Base-by-base conservation (phyloP, 2,888 invertebrate species). In the Pogonocherus hispidulus region DNA sequence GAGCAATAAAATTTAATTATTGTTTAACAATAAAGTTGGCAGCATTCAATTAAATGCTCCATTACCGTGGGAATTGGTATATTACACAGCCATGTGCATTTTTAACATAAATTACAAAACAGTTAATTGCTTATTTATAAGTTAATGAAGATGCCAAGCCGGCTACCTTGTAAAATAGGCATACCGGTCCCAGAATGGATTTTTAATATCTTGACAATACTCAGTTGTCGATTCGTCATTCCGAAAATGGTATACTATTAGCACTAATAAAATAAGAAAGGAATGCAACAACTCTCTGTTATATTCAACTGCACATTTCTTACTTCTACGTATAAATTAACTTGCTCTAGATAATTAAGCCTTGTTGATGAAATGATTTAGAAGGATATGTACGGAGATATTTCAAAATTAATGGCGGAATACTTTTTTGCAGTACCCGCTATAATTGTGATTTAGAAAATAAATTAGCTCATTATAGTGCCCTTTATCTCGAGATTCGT, bases 11-110 rank as follows among this genome's bases (percentile, higher is more conserved):
- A 46, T 41, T 41, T 63, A 54, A 63, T 54, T 63, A 63, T 63
- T 35, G 63, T 52, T 55, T 32, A 46, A 54, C 63, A 63, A 63
- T 63, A 46, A 63, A 32, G 63, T 51, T 47, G 63, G 35, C 44
- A 63, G 54, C 20, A 32, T 18, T 54, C 44, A 63, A 63, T 63
- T 54, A 11, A 44, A 54, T 27, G 56, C 46, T 63, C 46, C 18
- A 63, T 63, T 63, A 54, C 18, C 63, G 63, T 63, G 63, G 54
- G 63, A 63, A 63, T 54, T 47, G 44, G 35, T 52, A 46, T 27
- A 52, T 20, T 52, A 9, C 47, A 37, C 9, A 14, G 41, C 14
- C 9, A 51, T 19, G 20, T 41, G 44, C 27, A 35, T 55, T 55
- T 55, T 46, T 54, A 63, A 46, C 19, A 54, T 63, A 54, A 54